A percentile compares a stretch with the other conserved stretches of the same genome.
phyloP scores from a whole-genome alignment of 2,888 invertebrate species.

The Liopterus haemorrhoidalis region DNA sequence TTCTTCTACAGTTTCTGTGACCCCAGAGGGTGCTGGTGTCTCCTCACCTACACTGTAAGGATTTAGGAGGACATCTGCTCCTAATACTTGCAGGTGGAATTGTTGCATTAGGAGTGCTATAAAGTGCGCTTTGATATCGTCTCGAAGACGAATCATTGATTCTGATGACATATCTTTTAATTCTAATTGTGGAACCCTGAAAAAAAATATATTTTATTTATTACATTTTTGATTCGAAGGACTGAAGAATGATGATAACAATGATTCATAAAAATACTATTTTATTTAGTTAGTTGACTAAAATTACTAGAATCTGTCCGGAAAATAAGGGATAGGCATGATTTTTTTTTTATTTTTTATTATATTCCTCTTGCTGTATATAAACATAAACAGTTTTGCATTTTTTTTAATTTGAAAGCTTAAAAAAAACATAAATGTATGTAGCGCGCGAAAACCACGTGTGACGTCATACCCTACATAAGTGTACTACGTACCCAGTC shows the following conservation, averaged over 20 bases:
- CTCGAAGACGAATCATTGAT: constrained; percentile 48
- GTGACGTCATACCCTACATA: no score
- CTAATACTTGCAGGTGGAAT: constrained; percentile 71
- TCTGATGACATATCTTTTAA: constrained; percentile 53
- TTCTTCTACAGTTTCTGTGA: constrained; percentile 37
- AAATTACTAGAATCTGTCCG: no score
- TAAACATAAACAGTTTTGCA: no score
- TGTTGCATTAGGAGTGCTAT: constrained; percentile 70
- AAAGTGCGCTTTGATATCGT: constrained; percentile 59
- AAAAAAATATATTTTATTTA: constrained; percentile 34
- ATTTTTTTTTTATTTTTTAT: no score
- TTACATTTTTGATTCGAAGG: constrained; percentile 1
- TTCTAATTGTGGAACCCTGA: constrained; percentile 64
- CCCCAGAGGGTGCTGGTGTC: background rate
- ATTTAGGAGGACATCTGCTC: constrained; percentile 73
- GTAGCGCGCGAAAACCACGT: no score
- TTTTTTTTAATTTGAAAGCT: no score
- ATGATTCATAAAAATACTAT: constrained; percentile 3
- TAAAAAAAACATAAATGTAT: no score
- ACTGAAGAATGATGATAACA: constrained; percentile 10
- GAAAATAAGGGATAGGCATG: no score
- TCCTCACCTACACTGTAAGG: constrained; percentile 50
- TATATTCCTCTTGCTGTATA: no score
- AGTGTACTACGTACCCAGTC: no score
- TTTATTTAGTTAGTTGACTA: constrained; percentile 8